A percentile compares a stretch with the other conserved stretches of the same genome.
Evolutionary conservation across 1,140 invertebrate species (phyloP).

Genomic region (Odontomachus brunneus): DNA sequence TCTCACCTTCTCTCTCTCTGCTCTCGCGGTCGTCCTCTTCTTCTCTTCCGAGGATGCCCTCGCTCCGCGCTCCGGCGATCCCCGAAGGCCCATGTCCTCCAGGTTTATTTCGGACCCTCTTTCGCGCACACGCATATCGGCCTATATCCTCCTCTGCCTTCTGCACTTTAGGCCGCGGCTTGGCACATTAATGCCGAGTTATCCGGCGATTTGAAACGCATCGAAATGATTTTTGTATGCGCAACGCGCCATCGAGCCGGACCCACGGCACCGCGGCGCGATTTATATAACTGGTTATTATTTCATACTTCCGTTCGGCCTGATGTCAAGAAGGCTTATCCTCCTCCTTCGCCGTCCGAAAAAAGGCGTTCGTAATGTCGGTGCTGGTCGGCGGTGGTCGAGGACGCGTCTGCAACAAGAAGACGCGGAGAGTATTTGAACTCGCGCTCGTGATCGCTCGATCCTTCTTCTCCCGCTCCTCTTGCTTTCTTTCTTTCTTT

Average conservation of each 20-base stretch:
- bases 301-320: slow-evolving; percentile 76
- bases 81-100: slow-evolving; percentile 57
- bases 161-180: slow-evolving; percentile 55
- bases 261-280: slow-evolving; percentile 63
- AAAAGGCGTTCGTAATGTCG: slow-evolving; percentile 55
- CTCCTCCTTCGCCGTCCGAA: slow-evolving; percentile 61
- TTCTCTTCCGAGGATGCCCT: slow-evolving; percentile 17
- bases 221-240: slow-evolving; percentile 75
- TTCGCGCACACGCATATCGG: slow-evolving; percentile 9
- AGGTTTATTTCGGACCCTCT: slow-evolving; percentile 64
- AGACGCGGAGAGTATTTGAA: slow-evolving; percentile 66
- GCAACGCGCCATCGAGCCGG: slow-evolving; percentile 49
- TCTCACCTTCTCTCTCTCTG: slow-evolving; percentile 16
- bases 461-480: slow-evolving; percentile 45
- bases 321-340: slow-evolving; percentile 74
- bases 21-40: slow-evolving; percentile 23
- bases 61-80: slow-evolving; percentile 22
- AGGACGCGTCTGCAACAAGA: slow-evolving; percentile 64
- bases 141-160: slow-evolving; percentile 30
- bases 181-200: slow-evolving; percentile 79
- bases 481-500: slow-evolving; percentile 30
- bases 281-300: slow-evolving; percentile 79
- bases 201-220: slow-evolving; percentile 79
- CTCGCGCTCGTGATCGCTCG: slow-evolving; percentile 60
- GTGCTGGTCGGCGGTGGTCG: slow-evolving; percentile 29